Percentiles rank a stretch among this genome's conserved stretches.
phyloP scores from a whole-genome alignment of 2,888 invertebrate genomes.

The Oscheius myriophilus region DNA sequence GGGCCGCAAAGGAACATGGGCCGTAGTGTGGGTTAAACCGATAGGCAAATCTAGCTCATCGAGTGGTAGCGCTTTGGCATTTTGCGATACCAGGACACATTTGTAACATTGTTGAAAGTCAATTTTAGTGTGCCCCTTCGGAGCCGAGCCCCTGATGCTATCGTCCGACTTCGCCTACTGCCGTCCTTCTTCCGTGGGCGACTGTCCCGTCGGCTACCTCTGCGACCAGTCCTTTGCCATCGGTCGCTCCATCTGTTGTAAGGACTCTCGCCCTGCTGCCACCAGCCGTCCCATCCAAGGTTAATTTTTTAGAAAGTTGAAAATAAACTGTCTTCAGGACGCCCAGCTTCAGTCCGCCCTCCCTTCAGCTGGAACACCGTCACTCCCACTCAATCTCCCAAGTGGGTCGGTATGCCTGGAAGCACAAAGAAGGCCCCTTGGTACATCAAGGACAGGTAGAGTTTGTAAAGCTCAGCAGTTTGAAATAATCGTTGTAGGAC shows the following conservation, averaged over 20 bases:
- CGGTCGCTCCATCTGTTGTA: conserved; percentile 66
- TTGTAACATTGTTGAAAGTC: too few relatives aligned
- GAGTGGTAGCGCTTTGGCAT: too few relatives aligned
- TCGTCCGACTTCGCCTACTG: conserved; percentile 65
- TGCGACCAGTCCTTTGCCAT: conserved; percentile 66
- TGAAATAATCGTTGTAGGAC: conserved; percentile 34
- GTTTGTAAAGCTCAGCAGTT: background rate
- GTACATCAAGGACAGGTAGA: conserved; percentile 61
- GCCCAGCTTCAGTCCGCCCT: conserved; percentile 44
- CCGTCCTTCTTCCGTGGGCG: conserved; percentile 60
- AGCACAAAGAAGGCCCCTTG: conserved; percentile 62
- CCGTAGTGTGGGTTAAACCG: too few relatives aligned
- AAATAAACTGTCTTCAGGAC: background rate
- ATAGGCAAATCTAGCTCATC: too few relatives aligned
- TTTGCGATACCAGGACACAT: too few relatives aligned
- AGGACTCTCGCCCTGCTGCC: conserved; percentile 40
- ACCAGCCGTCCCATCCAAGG: conserved; percentile 39
- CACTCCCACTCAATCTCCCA: conserved; percentile 56
- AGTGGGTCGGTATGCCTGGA: conserved; percentile 32
- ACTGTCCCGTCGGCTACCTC: conserved; percentile 66
- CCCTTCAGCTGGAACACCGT: conserved; percentile 63
- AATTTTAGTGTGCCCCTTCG: conserved; percentile 68
- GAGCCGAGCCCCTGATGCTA: conserved; percentile 63
- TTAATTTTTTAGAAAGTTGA: background rate
- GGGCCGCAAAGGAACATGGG: too few relatives aligned